These are phyloP conservation scores for Pelagia noctiluca DNA, from an alignment of 30 jellyfish, hydroid and myxozoan species.

Conservation along the genomic window DNA sequence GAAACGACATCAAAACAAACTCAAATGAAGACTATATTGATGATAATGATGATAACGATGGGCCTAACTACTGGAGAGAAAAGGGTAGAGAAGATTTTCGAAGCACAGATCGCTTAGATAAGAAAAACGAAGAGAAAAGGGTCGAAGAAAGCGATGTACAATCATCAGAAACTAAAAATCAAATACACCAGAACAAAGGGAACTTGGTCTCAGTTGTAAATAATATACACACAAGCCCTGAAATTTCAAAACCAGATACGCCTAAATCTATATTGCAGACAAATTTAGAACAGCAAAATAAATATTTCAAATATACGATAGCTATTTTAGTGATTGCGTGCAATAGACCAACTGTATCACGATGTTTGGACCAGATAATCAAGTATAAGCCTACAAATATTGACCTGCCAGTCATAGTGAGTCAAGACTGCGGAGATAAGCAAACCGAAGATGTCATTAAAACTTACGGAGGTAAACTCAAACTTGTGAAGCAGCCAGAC, in stretches of 20 bases:
- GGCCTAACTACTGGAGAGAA: too few relatives aligned
- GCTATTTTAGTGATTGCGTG: slow-evolving; percentile 93
- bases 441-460: slow-evolving; percentile 87
- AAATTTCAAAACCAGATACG: too few relatives aligned
- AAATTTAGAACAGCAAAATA: neutral
- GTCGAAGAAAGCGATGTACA: slow-evolving; percentile 13
- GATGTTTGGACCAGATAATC: slow-evolving; percentile 88
- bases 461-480: slow-evolving; percentile 86
- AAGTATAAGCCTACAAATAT: slow-evolving; percentile 72
- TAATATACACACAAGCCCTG: too few relatives aligned
- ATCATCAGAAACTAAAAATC: too few relatives aligned
- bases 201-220: too few relatives aligned
- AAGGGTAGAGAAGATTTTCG: too few relatives aligned
- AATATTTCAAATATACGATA: slow-evolving; percentile 27
- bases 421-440: slow-evolving; percentile 98
- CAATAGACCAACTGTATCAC: slow-evolving; percentile 95
- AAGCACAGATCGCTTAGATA: too few relatives aligned
- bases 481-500: slow-evolving; percentile 90
- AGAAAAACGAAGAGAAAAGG: too few relatives aligned
- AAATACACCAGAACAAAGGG: too few relatives aligned
- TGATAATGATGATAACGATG: too few relatives aligned
- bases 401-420: slow-evolving; percentile 88
- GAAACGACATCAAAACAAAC: too few relatives aligned
- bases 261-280: neutral
- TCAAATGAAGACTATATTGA: too few relatives aligned